Evolutionary conservation across 2,888 invertebrate genomes (phyloP).

Genomic region (Hipparchia semele): DNA sequence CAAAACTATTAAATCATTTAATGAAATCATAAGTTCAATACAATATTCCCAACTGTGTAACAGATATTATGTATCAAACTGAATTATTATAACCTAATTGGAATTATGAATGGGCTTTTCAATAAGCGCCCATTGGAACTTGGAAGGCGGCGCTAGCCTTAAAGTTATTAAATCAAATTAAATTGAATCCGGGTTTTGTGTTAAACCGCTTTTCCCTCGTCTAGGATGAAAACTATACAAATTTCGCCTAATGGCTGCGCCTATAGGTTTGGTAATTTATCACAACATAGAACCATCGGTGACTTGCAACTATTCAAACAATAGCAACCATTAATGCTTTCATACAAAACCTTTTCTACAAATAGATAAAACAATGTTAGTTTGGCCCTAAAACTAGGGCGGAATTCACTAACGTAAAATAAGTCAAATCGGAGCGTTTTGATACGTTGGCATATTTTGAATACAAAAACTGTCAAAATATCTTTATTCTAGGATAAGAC

Average conservation of each 20-base stretch:
- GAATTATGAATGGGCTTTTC: slow-evolving; percentile 33
- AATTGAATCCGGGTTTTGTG: slow-evolving; percentile 57
- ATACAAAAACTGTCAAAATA: too few species aligned
- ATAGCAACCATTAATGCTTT: neutral
- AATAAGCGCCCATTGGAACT: slow-evolving; percentile 54
- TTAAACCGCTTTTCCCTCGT: slow-evolving; percentile 55
- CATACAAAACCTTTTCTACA: neutral
- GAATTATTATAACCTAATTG: neutral
- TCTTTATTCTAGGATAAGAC: too few species aligned
- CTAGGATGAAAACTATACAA: slow-evolving; percentile 59
- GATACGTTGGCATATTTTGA: too few species aligned
- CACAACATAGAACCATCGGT: slow-evolving; percentile 54
- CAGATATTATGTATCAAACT: neutral
- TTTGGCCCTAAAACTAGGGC: too few species aligned
- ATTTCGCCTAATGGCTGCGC: slow-evolving; percentile 65
- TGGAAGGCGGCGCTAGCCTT: slow-evolving; percentile 44
- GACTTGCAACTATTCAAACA: slow-evolving; percentile 40
- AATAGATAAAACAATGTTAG: too few species aligned
- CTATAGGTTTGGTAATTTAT: slow-evolving; percentile 62
- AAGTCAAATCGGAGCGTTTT: too few species aligned
- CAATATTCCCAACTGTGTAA: neutral
- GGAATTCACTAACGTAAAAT: too few species aligned
- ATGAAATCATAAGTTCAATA: neutral
- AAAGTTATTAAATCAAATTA: slow-evolving; percentile 66
- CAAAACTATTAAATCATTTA: neutral